Evolutionary conservation across 2,113 vertebrate species (phyloP).

Genomic region (Rhynchopsitta pachyrhyncha): DNA sequence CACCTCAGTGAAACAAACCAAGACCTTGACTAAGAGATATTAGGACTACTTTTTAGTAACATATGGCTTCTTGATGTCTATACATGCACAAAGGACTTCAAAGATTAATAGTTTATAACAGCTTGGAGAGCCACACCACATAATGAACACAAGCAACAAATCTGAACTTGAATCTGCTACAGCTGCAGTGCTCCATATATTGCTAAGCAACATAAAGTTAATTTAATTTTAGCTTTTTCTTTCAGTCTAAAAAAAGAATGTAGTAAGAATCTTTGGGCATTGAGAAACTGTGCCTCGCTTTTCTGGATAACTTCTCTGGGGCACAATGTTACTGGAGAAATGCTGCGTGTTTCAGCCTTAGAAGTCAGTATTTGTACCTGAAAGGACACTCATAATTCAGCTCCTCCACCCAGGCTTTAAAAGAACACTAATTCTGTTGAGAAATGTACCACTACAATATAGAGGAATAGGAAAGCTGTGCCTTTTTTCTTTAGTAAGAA

Average conservation of each 20-base stretch:
- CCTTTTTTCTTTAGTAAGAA: not conserved
- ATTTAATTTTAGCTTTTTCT: not conserved
- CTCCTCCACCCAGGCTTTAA: not conserved
- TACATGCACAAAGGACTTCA: not conserved
- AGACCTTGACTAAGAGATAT: not conserved
- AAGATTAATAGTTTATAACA: not conserved
- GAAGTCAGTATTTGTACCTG: not conserved
- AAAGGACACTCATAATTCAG: not conserved
- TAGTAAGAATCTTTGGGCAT: not conserved
- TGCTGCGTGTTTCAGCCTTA: not conserved
- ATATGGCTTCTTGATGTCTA: not conserved
- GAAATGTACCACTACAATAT: not conserved
- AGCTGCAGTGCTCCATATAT: not conserved
- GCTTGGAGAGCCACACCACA: not conserved
- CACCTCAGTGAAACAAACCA: not conserved
- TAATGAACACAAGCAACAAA: not conserved
- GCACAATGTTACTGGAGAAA: not conserved
- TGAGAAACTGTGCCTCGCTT: not conserved
- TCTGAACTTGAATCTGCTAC: not conserved
- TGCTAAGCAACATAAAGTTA: not conserved
- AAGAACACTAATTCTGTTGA: not conserved
- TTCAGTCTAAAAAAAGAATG: not conserved
- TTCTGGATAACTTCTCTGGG: not conserved
- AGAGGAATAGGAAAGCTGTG: not conserved
- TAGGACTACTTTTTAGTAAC: not conserved